Evolutionary conservation across 2,113 vertebrate genomes (phyloP).

Genomic region (Urocitellus parryii): DNA sequence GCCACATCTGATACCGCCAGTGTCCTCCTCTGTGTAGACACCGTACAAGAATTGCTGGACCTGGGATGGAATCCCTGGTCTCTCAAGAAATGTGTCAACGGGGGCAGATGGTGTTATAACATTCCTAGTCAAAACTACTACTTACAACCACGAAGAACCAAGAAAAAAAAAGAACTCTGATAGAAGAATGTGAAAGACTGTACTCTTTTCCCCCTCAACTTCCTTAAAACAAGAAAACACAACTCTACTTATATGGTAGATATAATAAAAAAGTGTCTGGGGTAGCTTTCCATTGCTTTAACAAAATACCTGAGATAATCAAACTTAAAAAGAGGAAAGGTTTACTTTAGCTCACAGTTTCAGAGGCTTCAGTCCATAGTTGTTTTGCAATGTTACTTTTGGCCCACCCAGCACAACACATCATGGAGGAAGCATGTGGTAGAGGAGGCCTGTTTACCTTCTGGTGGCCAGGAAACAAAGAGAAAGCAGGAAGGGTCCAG

Average conservation of each 20-base stretch:
- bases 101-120: background rate
- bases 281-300: background rate
- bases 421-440: too few relatives aligned
- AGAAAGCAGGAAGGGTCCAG: background rate
- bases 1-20: background rate
- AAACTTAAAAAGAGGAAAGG: background rate
- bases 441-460: background rate
- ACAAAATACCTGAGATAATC: background rate
- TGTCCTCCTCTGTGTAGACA: background rate
- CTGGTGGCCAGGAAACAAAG: background rate
- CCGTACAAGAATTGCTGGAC: background rate
- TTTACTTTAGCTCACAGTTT: background rate
- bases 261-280: too few relatives aligned
- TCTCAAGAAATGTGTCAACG: background rate
- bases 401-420: background rate
- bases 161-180: background rate
- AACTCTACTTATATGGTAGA: background rate
- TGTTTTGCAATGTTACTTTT: background rate
- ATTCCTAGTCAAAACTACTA: background rate
- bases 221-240: background rate
- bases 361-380: too few relatives aligned
- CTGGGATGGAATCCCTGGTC: fast-evolving
- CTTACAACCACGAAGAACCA: background rate
- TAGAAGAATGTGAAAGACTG: background rate
- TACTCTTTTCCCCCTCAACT: background rate